Evolutionary conservation across 2,888 invertebrate species (phyloP), one percentile per base, ranked within the genome.

Genomic region (Sabatieria punctata): DNA sequence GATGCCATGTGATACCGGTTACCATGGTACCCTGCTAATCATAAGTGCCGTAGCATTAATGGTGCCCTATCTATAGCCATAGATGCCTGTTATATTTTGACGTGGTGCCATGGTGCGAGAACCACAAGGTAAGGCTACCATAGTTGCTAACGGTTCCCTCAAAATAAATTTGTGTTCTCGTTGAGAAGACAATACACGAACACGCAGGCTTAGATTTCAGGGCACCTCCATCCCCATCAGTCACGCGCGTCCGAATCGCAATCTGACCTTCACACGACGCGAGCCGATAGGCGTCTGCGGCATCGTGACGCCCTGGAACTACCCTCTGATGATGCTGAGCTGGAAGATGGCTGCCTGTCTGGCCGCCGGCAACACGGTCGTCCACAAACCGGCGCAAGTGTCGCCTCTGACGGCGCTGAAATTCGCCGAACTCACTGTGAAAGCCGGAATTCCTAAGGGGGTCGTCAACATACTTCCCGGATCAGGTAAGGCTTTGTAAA

Each of bases 331-430:
- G 93, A 95, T 93, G 93, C 69, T 93, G 13, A 85, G 88, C 0
- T 93, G 91, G 91, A 93, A 93, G 68, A 88, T 91, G 86, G 89
- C 91, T 0, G 86, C 93, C 2, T 93, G 91, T 62, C 72, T 93
- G 41, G 89, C 91, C 0, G 89, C 91, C 8, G 93, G 93, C 30
- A 93, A 93, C 65, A 89, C 91, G 0, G 88, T 91, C 0, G 79
- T 93, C 1, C 83, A 91, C 67, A 93, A 93, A 68, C 93, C 93
- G 0, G 91, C 93, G 1, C 73, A 71, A 65, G 71, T 71, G 42
- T 86, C 85, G 47, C 89, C 93, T 0, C 71, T 93, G 23, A 91
- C 91, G 0, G 91, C 93, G 0, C 71, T 93, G 18, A 93, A 93
- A 65, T 88, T 93, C 66, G 91, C 89, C 0, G 91, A 93, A 68